Evolutionary conservation across 1,140 invertebrate species (phyloP).

Genomic region (Zaprionus gabonicus): DNA sequence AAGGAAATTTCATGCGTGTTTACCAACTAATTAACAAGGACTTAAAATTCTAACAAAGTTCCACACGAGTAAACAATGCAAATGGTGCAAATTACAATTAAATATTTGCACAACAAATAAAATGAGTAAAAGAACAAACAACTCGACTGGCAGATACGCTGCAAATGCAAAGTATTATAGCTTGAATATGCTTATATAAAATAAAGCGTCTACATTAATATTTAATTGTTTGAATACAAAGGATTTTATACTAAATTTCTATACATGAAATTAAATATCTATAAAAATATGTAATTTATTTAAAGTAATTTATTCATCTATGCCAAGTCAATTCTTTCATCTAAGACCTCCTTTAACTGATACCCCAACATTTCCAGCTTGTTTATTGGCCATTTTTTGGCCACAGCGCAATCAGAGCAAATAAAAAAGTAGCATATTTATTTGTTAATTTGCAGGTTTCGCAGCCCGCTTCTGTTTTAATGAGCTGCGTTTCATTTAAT

Average conservation of each 20-base stretch:
- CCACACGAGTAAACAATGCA: neutral
- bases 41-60: slow-evolving; percentile 17
- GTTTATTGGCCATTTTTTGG: neutral
- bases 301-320: no score
- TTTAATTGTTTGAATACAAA: neutral
- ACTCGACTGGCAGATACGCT: neutral
- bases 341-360: no score
- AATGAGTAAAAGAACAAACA: slow-evolving; percentile 9
- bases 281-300: no score
- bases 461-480: slow-evolving; percentile 32
- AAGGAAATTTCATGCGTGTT: neutral
- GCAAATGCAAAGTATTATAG: neutral
- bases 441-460: slow-evolving; percentile 25
- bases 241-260: neutral
- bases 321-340: no score
- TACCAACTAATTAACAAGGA: slow-evolving; percentile 14
- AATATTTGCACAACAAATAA: slow-evolving; percentile 21
- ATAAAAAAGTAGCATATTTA: slow-evolving; percentile 23
- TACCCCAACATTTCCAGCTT: no score
- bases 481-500: slow-evolving; percentile 47
- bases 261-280: no score
- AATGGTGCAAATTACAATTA: slow-evolving; percentile 20
- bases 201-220: no score
- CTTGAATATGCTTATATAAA: neutral
- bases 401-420: neutral